These are phyloP conservation scores for Sepiola atlantica DNA, from an alignment of 2,888 invertebrate genomes.

Conservation along the genomic window DNA sequence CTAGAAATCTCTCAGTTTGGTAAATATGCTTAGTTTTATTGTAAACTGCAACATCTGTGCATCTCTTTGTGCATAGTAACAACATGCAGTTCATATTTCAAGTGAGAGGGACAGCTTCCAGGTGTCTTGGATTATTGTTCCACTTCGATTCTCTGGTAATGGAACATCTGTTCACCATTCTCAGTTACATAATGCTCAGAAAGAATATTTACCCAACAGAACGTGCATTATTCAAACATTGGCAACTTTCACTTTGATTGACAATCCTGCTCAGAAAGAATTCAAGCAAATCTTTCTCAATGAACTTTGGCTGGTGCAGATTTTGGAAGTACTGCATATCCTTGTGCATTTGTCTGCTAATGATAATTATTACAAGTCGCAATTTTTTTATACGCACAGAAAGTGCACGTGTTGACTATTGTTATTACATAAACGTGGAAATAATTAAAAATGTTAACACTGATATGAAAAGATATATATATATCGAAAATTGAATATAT, in stretches of 20 bases:
- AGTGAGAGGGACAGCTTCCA: not conserved
- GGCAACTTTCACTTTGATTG: not conserved
- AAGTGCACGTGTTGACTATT: too few species aligned
- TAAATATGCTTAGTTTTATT: too few species aligned
- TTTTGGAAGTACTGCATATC: too few species aligned
- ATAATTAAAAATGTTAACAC: too few species aligned
- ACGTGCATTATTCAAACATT: not conserved
- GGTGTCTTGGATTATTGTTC: not conserved
- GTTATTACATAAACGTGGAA: too few species aligned
- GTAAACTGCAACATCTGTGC: too few species aligned
- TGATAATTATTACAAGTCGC: too few species aligned
- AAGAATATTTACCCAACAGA: not conserved
- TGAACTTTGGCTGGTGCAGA: not conserved
- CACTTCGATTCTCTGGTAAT: not conserved
- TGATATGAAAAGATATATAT: too few species aligned
- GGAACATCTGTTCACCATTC: not conserved
- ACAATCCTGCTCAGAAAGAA: not conserved
- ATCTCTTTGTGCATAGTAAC: not conserved
- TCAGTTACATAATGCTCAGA: not conserved
- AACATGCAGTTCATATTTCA: not conserved
- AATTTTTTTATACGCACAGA: too few species aligned
- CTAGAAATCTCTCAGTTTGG: too few species aligned
- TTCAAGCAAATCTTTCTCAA: not conserved
- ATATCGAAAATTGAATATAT: too few species aligned
- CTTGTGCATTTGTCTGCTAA: too few species aligned